Percentiles rank a stretch among this genome's conserved stretches.
These are phyloP conservation scores for Phylloscopus trochiloides DNA, from an alignment of 2,113 vertebrate species.

Conservation along the genomic window DNA sequence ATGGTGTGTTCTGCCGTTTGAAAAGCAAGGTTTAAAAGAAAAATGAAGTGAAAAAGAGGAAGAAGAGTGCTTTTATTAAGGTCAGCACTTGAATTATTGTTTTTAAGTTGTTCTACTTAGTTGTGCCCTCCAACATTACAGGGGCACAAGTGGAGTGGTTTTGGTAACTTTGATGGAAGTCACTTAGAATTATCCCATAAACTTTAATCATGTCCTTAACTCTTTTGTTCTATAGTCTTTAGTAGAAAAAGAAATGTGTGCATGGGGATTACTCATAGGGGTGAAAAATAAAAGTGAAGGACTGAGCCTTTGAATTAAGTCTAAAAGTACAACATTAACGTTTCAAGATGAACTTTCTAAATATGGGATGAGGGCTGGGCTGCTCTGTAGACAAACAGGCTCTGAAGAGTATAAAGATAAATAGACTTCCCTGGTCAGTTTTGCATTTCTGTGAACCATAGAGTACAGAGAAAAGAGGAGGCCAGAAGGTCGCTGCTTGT, in stretches of 20 bases:
- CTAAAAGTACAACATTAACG: not conserved
- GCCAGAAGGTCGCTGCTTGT: not conserved
- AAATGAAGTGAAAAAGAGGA: not conserved
- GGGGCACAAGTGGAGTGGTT: not conserved
- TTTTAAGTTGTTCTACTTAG: not conserved
- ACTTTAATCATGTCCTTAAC: not conserved
- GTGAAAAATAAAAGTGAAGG: not conserved
- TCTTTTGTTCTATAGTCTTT: not conserved
- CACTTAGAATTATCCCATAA: not conserved
- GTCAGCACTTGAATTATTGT: not conserved
- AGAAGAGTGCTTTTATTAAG: not conserved
- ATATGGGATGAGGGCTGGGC: not conserved
- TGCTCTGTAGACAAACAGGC: not conserved
- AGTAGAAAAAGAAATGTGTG: not conserved
- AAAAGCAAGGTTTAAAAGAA: not conserved
- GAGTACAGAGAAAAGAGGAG: not conserved
- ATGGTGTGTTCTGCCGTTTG: accelerated
- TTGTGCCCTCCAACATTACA: not conserved
- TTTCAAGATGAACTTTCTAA: not conserved
- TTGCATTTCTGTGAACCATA: not conserved
- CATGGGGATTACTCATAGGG: not conserved
- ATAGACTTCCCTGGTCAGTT: not conserved
- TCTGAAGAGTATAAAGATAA: not conserved
- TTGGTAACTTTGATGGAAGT: not conserved
- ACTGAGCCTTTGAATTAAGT: not conserved